phyloP scores from a whole-genome alignment of 2,888 invertebrate species.

The Agrochola circellaris region DNA sequence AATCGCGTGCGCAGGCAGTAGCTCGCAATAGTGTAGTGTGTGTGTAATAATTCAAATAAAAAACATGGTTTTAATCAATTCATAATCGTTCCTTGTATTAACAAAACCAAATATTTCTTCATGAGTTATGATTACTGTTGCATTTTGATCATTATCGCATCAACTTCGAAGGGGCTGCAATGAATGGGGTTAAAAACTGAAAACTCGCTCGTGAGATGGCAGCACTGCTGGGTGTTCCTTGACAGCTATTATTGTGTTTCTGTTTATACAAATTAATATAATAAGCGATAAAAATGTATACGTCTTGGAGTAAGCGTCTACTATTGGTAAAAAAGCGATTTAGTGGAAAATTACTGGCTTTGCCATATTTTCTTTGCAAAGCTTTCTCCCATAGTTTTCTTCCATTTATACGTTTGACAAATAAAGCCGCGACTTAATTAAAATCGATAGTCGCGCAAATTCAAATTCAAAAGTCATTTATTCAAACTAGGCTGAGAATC shows the following conservation, averaged over 20 bases:
- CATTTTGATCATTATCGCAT: neutral
- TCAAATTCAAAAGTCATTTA: too few relatives aligned
- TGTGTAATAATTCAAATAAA: neutral
- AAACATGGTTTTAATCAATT: neutral
- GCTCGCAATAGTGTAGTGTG: neutral
- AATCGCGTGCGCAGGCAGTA: conserved; percentile 6
- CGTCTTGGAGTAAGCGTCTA: neutral
- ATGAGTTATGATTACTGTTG: neutral
- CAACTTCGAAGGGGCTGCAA: neutral
- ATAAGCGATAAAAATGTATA: neutral
- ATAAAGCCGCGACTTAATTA: neutral
- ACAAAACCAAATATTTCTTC: neutral
- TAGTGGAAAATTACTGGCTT: neutral
- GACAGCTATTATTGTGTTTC: neutral
- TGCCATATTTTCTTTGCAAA: neutral
- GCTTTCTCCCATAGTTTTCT: neutral
- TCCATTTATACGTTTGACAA: neutral
- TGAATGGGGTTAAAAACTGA: conserved; percentile 5
- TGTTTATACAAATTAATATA: neutral
- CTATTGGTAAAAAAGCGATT: neutral
- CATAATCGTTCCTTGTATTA: neutral
- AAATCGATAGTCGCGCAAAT: too few relatives aligned
- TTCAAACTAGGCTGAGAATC: too few relatives aligned
- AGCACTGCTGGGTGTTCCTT: conserved; percentile 6
- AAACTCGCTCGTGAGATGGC: neutral